These are phyloP conservation scores for Garra rufa DNA, from an alignment of 2,113 vertebrate species.

Conservation along the genomic window DNA sequence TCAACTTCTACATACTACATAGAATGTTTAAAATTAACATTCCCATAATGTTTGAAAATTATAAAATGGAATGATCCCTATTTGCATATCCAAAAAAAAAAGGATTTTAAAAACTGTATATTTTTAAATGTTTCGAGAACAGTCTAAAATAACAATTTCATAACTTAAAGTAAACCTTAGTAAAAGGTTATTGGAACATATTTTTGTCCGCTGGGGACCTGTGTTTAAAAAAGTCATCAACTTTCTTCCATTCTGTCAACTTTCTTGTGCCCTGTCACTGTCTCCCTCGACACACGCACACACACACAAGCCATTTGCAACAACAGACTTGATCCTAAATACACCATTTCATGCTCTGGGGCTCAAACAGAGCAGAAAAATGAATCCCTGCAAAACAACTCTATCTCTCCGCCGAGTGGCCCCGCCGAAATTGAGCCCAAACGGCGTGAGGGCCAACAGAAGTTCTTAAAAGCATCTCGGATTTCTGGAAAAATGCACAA, in stretches of 20 bases:
- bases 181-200: not conserved
- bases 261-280: not conserved
- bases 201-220: not conserved
- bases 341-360: slow-evolving; percentile 48
- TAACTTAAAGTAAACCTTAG: not conserved
- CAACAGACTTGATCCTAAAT: slow-evolving; percentile 31
- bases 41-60: not conserved
- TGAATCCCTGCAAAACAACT: slow-evolving; percentile 37
- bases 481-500: slow-evolving; percentile 30
- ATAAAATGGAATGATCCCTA: not conserved
- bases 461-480: slow-evolving; percentile 44
- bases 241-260: not conserved
- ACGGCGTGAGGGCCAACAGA: not conserved
- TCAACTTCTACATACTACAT: not conserved
- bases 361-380: slow-evolving; percentile 51
- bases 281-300: slow-evolving; percentile 40
- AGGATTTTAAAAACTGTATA: too few relatives aligned
- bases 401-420: slow-evolving; percentile 22
- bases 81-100: too few relatives aligned
- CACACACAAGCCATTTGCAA: slow-evolving; percentile 36
- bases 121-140: not conserved
- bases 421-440: slow-evolving; percentile 29
- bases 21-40: not conserved
- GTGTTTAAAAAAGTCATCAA: not conserved
- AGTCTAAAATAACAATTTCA: not conserved